Evolutionary conservation across 2,888 invertebrate genomes (phyloP).

Genomic region (Rhopalosiphum nymphaeae): DNA sequence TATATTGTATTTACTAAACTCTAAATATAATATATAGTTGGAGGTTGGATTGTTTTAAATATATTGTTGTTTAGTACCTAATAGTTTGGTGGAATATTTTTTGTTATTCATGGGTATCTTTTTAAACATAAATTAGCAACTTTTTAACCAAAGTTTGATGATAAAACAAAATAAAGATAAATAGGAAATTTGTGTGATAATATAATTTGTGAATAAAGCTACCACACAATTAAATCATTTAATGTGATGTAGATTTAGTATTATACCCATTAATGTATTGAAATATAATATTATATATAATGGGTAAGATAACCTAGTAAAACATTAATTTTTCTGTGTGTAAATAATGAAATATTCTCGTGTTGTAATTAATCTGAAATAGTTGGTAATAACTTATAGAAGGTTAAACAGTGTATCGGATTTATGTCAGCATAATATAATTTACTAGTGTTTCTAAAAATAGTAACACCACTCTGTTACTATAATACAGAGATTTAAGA

Average conservation of each 20-base stretch:
- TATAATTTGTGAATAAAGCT: not conserved
- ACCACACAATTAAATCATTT: not conserved
- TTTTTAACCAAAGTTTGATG: not conserved
- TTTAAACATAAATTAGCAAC: not conserved
- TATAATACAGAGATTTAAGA: conserved; percentile 9
- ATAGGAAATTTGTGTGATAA: not conserved
- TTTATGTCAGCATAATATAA: conserved; percentile 8
- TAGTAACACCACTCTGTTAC: not conserved
- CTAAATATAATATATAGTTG: not conserved
- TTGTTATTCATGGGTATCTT: not conserved
- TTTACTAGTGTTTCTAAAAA: conserved; percentile 30
- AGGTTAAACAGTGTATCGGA: not conserved
- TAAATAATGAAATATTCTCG: not conserved
- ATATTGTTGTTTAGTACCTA: not conserved
- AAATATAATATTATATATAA: not conserved
- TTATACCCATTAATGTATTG: not conserved
- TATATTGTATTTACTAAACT: not conserved
- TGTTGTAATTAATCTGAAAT: not conserved
- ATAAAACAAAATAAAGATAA: not conserved
- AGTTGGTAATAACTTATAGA: not conserved
- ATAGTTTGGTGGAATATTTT: not conserved
- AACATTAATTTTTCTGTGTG: not conserved
- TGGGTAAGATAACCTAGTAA: not conserved
- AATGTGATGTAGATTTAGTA: not conserved
- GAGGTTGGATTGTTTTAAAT: not conserved